phyloP scores from a whole-genome alignment of 2,113 vertebrate genomes.

The Paedocypris sp. region DNA sequence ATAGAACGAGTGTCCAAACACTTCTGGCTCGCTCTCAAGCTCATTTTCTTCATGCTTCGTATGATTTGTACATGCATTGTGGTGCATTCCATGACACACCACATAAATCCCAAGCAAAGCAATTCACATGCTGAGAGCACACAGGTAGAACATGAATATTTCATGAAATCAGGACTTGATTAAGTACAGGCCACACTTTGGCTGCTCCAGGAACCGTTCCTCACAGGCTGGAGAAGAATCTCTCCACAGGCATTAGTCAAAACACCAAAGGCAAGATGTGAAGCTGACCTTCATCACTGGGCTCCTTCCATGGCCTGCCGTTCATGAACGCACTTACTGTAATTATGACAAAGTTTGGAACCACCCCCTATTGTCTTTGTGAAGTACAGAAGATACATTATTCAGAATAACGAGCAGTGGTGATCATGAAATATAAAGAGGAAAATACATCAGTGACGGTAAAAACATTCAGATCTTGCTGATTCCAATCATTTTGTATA shows the following conservation, averaged over 20 bases:
- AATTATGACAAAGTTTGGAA: not conserved
- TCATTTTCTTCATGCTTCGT: constrained; percentile 35
- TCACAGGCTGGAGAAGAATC: constrained; percentile 17
- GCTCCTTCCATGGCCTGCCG: not conserved
- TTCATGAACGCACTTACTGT: not conserved
- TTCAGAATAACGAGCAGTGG: not conserved
- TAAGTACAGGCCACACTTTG: constrained; percentile 38
- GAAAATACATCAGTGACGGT: too few species aligned
- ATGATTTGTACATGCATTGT: constrained; percentile 37
- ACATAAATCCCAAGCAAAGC: constrained; percentile 32
- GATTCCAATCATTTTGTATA: too few species aligned
- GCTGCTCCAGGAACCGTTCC: constrained; percentile 38
- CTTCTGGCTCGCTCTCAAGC: too few species aligned
- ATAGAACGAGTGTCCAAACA: too few species aligned
- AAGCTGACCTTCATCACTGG: not conserved
- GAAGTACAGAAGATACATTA: not conserved
- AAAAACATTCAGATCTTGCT: too few species aligned
- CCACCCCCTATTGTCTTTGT: not conserved
- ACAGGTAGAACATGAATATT: constrained; percentile 52
- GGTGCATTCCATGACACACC: constrained; percentile 9
- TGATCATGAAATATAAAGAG: constrained; percentile 11
- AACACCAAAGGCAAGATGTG: not conserved
- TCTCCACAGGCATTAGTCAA: constrained; percentile 13
- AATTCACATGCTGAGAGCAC: constrained; percentile 31
- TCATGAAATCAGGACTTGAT: constrained; percentile 58